Conservation (phyloP, 1,140 invertebrate genomes). For the Apis cerana region DNA sequence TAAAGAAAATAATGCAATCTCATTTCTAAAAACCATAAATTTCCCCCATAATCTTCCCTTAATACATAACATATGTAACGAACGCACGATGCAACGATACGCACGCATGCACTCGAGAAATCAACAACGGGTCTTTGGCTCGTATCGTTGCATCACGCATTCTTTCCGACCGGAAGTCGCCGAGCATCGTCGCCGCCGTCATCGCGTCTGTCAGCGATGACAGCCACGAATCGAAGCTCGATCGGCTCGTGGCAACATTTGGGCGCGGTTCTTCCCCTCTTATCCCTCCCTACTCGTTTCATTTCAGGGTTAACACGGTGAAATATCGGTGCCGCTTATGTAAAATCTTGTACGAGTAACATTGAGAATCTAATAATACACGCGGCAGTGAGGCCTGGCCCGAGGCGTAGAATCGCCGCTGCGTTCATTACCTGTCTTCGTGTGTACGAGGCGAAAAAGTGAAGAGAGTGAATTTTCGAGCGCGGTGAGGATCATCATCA, state of each 20-base stretch:
- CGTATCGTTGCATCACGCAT: conserved; percentile 40
- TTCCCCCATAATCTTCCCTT: too few species aligned
- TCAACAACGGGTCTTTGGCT: conserved; percentile 58
- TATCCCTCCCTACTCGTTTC: neutral
- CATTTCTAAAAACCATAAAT: too few species aligned
- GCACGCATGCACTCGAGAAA: neutral
- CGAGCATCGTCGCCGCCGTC: conserved; percentile 1
- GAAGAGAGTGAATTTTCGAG: conserved; percentile 52
- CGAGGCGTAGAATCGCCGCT: neutral
- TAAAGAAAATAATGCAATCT: too few species aligned
- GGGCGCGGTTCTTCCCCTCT: neutral
- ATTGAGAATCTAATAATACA: conserved; percentile 64
- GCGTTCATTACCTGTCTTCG: conserved; percentile 41
- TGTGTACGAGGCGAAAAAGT: neutral
- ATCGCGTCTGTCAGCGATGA: conserved; percentile 43
- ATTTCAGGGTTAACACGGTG: conserved; percentile 58
- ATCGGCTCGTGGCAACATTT: neutral
- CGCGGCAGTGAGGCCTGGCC: conserved; percentile 37
- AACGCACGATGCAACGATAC: neutral
- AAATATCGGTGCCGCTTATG: conserved; percentile 60
- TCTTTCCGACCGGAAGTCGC: conserved; percentile 54
- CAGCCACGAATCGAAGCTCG: conserved; percentile 36
- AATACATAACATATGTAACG: too few species aligned
- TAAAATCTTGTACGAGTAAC: conserved; percentile 66
- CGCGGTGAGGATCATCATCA: conserved; percentile 19